Conservation (phyloP, 2,113 vertebrate species). For the Carollia perspicillata region DNA sequence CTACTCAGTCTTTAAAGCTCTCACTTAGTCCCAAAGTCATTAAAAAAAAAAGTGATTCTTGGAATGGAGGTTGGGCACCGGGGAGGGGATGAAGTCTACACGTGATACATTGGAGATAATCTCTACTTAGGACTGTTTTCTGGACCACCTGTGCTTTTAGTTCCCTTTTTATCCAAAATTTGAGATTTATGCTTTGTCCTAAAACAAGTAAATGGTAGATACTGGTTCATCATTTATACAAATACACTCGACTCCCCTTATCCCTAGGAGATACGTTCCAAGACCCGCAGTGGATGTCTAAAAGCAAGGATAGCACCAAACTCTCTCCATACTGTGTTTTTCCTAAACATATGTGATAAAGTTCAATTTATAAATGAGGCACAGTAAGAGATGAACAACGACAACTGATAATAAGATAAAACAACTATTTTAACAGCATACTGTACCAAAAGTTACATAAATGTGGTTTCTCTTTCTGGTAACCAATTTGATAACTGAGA, state of each 20-base stretch:
- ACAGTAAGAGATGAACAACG: background rate
- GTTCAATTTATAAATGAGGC: background rate
- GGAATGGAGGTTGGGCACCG: background rate
- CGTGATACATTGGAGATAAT: background rate
- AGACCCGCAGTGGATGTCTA: background rate
- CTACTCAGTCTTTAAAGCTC: background rate
- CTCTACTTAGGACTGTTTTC: background rate
- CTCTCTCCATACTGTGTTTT: background rate
- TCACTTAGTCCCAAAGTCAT: background rate
- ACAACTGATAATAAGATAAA: background rate
- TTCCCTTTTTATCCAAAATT: conserved; percentile 3
- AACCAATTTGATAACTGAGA: background rate
- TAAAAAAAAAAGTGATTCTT: background rate
- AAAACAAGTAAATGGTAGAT: background rate
- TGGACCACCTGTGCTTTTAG: background rate
- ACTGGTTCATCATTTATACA: background rate
- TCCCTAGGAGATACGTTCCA: background rate
- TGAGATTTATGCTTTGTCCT: background rate
- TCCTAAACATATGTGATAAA: background rate
- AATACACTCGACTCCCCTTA: background rate
- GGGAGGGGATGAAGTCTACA: background rate
- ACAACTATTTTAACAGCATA: background rate
- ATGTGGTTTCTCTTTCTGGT: background rate
- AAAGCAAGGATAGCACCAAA: background rate
- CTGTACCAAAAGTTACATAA: background rate